phyloP scores from a whole-genome alignment of 2,888 invertebrate species.

The Trilocha varians region DNA sequence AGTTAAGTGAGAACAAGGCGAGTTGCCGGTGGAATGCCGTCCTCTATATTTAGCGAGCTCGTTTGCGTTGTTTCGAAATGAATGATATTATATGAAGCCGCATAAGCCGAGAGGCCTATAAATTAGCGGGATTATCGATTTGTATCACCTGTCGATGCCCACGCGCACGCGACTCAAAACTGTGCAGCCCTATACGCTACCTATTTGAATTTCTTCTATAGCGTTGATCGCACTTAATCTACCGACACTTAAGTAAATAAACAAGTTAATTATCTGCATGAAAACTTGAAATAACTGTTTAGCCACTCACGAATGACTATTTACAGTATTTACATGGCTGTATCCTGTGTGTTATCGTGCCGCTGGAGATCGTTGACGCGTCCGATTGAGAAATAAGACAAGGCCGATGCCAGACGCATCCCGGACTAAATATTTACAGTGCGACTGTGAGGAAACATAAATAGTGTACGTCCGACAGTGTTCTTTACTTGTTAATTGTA shows the following conservation, averaged over 20 bases:
- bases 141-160: slow-evolving; percentile 54
- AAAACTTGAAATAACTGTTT: slow-evolving; percentile 40
- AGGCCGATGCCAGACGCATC: slow-evolving; percentile 59
- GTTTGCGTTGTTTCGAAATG: slow-evolving; percentile 56
- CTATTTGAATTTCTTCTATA: slow-evolving; percentile 14
- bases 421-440: slow-evolving; percentile 66
- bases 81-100: slow-evolving; percentile 59
- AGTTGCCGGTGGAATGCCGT: slow-evolving; percentile 50
- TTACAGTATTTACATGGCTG: slow-evolving; percentile 46
- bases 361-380: slow-evolving; percentile 44
- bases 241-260: slow-evolving; percentile 37
- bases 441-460: slow-evolving; percentile 63
- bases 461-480: slow-evolving; percentile 56
- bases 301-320: slow-evolving; percentile 51
- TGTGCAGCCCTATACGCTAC: slow-evolving; percentile 10
- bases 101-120: slow-evolving; percentile 62
- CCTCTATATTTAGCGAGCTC: slow-evolving; percentile 62
- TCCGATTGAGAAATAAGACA: slow-evolving; percentile 55
- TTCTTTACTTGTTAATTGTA: slow-evolving; percentile 65
- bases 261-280: slow-evolving; percentile 35
- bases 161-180: slow-evolving; percentile 38
- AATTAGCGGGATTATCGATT: slow-evolving; percentile 63
- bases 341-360: slow-evolving; percentile 43
- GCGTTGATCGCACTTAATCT: slow-evolving; percentile 36
- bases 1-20: slow-evolving; percentile 44